Conservation (phyloP, 2,888 invertebrate genomes). For the Leucania comma region DNA sequence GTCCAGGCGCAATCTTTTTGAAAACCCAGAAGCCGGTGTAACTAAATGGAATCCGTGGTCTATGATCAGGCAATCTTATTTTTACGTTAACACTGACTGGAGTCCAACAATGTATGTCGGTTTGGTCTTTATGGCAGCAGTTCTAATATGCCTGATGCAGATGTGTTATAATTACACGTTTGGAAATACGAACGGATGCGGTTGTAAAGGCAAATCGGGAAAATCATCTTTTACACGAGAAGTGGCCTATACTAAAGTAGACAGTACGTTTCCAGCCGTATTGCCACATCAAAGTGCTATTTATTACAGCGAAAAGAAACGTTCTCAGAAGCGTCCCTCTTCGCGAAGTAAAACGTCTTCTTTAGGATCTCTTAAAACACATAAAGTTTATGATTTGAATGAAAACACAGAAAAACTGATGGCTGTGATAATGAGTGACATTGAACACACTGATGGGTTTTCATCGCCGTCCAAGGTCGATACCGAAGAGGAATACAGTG, state of each 20-base stretch:
- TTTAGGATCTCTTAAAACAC: slow-evolving; percentile 72
- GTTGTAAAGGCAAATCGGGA: slow-evolving; percentile 65
- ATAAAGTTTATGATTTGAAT: slow-evolving; percentile 83
- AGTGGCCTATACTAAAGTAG: slow-evolving; percentile 72
- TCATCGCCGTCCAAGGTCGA: slow-evolving; percentile 57
- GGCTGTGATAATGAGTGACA: slow-evolving; percentile 79
- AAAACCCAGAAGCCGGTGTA: slow-evolving; percentile 64
- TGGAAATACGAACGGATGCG: slow-evolving; percentile 72
- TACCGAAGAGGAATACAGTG: slow-evolving; percentile 57
- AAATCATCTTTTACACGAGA: slow-evolving; percentile 55
- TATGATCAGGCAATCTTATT: slow-evolving; percentile 71
- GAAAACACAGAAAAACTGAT: slow-evolving; percentile 83
- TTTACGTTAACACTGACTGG: slow-evolving; percentile 78
- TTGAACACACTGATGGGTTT: slow-evolving; percentile 59
- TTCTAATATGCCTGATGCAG: slow-evolving; percentile 78
- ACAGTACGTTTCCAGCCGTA: slow-evolving; percentile 75
- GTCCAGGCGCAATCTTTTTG: slow-evolving; percentile 80
- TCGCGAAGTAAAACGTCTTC: slow-evolving; percentile 73
- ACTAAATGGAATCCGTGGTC: slow-evolving; percentile 81
- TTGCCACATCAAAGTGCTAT: slow-evolving; percentile 71
- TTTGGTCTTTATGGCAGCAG: slow-evolving; percentile 74
- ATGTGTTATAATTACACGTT: slow-evolving; percentile 78
- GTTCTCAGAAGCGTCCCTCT: slow-evolving; percentile 44
- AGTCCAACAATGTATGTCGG: slow-evolving; percentile 77
- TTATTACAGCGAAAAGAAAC: slow-evolving; percentile 68